Conservation (phyloP, 2,113 vertebrate genomes). For the Ceratotherium simum region DNA sequence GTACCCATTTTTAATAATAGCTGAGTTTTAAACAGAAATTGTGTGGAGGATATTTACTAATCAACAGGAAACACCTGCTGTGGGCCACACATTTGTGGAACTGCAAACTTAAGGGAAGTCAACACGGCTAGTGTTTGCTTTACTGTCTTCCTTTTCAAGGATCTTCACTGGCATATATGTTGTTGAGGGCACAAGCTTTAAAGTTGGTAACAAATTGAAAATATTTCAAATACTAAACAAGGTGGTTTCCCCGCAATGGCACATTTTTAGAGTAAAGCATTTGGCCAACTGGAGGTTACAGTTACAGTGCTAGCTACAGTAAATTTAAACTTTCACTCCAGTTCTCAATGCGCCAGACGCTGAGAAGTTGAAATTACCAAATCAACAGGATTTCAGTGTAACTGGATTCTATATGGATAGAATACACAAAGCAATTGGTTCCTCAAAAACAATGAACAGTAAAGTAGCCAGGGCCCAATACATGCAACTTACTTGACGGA, state of each 20-base stretch:
- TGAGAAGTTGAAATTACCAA: background rate
- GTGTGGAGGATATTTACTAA: background rate
- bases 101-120: conserved; percentile 6
- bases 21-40: conserved; percentile 23
- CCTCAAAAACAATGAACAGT: background rate
- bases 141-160: background rate
- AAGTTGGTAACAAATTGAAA: background rate
- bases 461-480: background rate
- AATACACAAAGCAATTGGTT: background rate
- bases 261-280: background rate
- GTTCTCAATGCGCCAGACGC: background rate
- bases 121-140: background rate
- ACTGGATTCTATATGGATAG: background rate
- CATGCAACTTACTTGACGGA: background rate
- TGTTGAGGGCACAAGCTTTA: background rate
- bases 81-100: background rate
- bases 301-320: too few relatives aligned
- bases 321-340: background rate
- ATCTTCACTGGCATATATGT: background rate
- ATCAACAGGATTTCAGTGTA: background rate
- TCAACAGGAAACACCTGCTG: conserved; percentile 71
- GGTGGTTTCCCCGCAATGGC: background rate
- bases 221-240: background rate
- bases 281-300: background rate
- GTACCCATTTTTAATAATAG: background rate